Evolutionary conservation across 2,888 invertebrate genomes (phyloP), one percentile per base, ranked within the genome.

Genomic region (Tineola bisselliella): DNA sequence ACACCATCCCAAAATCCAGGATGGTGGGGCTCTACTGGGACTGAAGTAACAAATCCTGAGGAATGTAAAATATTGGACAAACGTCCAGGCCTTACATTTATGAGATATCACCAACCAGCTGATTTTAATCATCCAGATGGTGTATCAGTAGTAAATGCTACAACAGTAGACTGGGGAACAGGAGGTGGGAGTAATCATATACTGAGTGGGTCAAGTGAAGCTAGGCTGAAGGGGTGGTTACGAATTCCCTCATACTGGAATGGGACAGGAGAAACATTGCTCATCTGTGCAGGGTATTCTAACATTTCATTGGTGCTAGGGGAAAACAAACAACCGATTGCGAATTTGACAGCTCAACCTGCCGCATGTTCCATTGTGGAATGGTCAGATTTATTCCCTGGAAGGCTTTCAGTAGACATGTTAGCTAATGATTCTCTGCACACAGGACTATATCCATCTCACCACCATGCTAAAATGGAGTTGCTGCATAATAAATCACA

Each of bases 11-110:
- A 93, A 71, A 91, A 92, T 65, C 92, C 93, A 0, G 95, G 94
- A 0, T 97, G 96, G 96, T 97, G 97, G 97, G 95, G 95, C 1
- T 82, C 91, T 0, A 92, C 93, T 63, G 96, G 95, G 17, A 91
- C 91, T 0, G 93, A 93, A 77, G 91, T 94, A 25, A 89, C 90
- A 0, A 83, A 87, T 44, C 91, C 95, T 0, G 91, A 92, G 31
- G 91, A 94, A 71, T 97, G 97, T 72, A 91, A 94, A 62, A 84
- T 90, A 60, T 81, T 91, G 66, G 95, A 95, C 75, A 91, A 91
- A 65, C 89, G 96, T 19, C 96, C 97, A 0, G 98, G 97, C 0
- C 87, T 97, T 1, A 97, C 96, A 0, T 95, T 95, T 67, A 88
- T 96, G 19, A 92, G 94, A 68, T 97, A 97, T 76, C 91, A 94